Evolutionary conservation across 53 echinoderm and acorn worm species (phyloP), one percentile per base, ranked within the genome.

Genomic region (Paracentrotus lividus): DNA sequence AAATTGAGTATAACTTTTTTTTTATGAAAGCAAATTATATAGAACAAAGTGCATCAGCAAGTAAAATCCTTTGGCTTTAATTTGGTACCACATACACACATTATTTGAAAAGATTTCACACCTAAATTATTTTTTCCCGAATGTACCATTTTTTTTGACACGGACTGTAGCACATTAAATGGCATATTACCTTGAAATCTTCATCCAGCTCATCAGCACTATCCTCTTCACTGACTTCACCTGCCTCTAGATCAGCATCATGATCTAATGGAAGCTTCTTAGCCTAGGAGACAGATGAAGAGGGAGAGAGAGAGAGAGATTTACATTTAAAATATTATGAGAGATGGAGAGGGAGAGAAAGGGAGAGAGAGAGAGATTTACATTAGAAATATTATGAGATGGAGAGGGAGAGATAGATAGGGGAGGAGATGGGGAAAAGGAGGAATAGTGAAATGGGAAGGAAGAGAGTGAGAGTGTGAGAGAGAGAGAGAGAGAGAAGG

Each of bases 131-230:
- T n/a, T n/a, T n/a, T n/a, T n/a, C n/a, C n/a, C n/a, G n/a, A n/a
- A n/a, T n/a, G n/a, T n/a, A n/a, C n/a, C n/a, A n/a, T n/a, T n/a
- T n/a, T n/a, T n/a, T n/a, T n/a, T n/a, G n/a, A n/a, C n/a, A n/a
- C n/a, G n/a, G n/a, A n/a, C n/a, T n/a, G n/a, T n/a, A n/a, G n/a
- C n/a, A n/a, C n/a, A n/a, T n/a, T 61, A 8, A 61, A n/a, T n/a
- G n/a, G n/a, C n/a, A n/a, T n/a, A 12, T 42, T 76, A 99, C 99
- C 97, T 99, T 99, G 60, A 97, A 97, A 33, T 99, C 96, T 16
- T 99, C 99, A 51, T 99, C 99, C 42, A 99, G 86, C 67, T 99
- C 99, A 95, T 99, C 99, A 14, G 99, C 99, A 58, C 99, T 99
- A 76, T 99, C 99, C 88, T 99, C 99, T 51, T 99, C 99, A 90